Evolutionary conservation across 1,140 invertebrate genomes (phyloP).

Genomic region (Drosophila elegans): DNA sequence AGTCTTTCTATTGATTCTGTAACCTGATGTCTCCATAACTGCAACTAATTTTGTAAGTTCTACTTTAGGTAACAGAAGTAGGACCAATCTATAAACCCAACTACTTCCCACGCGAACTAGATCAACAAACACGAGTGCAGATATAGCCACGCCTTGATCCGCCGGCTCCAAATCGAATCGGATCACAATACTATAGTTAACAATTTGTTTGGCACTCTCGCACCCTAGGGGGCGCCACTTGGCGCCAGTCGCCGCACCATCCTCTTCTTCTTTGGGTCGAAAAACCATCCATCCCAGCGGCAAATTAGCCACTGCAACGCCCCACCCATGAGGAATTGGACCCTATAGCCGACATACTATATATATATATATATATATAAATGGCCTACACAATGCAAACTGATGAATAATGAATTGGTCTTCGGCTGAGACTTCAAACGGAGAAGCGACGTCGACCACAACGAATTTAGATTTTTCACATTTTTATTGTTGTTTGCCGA

Average conservation of each 20-base stretch:
- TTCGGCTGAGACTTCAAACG: conserved; percentile 50
- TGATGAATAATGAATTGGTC: conserved; percentile 79
- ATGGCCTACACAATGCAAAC: conserved; percentile 29
- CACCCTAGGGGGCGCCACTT: conserved; percentile 58
- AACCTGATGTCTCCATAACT: no score
- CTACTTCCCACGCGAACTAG: neutral
- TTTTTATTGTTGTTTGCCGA: conserved; percentile 77
- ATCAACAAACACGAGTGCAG: neutral
- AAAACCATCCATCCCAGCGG: conserved; percentile 41
- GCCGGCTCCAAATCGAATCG: conserved; percentile 37
- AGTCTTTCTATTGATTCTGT: no score
- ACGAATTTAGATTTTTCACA: conserved; percentile 69
- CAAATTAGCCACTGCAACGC: conserved; percentile 75
- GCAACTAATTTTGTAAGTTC: no score
- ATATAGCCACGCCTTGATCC: conserved; percentile 5
- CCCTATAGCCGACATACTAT: neutral
- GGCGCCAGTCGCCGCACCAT: conserved; percentile 50
- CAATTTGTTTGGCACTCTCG: conserved; percentile 68
- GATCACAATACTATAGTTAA: conserved; percentile 56
- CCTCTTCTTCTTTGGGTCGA: neutral
- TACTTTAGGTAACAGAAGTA: no score
- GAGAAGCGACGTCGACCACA: conserved; percentile 50
- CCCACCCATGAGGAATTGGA: conserved; percentile 18
- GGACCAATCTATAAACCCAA: no score
- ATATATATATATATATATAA: no score